Percentiles rank a stretch among this genome's conserved stretches.
Conservation (phyloP, 2,888 invertebrate genomes). For the Scaptodrosophila latifasciaeformis region DNA sequence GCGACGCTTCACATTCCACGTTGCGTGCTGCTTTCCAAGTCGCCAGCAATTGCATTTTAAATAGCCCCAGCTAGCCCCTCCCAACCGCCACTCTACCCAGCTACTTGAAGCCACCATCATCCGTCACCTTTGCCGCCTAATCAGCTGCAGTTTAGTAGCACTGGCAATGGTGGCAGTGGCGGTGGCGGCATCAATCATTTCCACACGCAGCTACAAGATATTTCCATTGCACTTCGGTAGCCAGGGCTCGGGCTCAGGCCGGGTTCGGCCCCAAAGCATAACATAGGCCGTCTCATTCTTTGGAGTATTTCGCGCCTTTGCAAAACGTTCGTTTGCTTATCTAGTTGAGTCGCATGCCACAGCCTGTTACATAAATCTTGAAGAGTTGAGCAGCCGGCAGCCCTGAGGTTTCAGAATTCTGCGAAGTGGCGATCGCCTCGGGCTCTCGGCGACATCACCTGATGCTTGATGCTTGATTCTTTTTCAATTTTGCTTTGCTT, state of each 20-base stretch:
- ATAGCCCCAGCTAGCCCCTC: slow-evolving; percentile 34
- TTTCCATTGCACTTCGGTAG: slow-evolving; percentile 12
- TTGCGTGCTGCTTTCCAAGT: slow-evolving; percentile 8
- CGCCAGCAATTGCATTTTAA: slow-evolving; percentile 41
- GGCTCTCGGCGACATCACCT: no score
- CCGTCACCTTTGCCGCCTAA: no score
- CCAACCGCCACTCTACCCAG: slow-evolving; percentile 16
- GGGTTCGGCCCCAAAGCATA: slow-evolving; percentile 23
- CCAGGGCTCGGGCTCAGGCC: not conserved
- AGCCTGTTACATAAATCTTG: no score
- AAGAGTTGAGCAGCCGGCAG: no score
- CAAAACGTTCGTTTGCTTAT: no score
- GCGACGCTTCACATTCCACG: slow-evolving; percentile 26
- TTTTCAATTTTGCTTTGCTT: slow-evolving; percentile 22
- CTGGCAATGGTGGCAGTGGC: not conserved
- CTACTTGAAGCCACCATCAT: slow-evolving; percentile 26
- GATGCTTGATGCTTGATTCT: not conserved
- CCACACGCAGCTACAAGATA: slow-evolving; percentile 47
- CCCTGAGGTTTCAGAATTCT: no score
- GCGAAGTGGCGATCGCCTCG: no score
- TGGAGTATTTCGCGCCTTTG: not conserved
- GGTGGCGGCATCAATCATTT: slow-evolving; percentile 64
- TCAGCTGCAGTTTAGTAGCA: slow-evolving; percentile 32
- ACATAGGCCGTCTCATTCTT: slow-evolving; percentile 23
- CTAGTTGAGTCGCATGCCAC: no score